A percentile compares a stretch with the other conserved stretches of the same genome.
These are phyloP conservation scores for Tromatobia lineatoria DNA, from an alignment of 2,888 invertebrate species.

Conservation along the genomic window DNA sequence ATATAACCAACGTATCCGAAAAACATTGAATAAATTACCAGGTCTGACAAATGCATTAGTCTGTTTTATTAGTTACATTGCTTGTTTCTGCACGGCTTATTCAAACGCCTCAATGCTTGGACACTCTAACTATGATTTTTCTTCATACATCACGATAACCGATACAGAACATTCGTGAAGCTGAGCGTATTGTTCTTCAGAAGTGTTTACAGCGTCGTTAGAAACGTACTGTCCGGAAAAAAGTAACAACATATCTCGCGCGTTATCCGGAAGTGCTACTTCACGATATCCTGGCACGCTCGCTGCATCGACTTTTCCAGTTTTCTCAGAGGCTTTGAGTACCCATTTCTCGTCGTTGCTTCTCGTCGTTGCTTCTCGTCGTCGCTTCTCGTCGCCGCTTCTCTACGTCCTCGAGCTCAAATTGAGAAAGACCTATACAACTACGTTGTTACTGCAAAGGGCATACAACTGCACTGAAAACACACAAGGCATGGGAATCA, in stretches of 20 bases:
- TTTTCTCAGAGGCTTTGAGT: slow-evolving; percentile 22
- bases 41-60: not conserved
- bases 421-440: not conserved
- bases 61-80: not conserved
- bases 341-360: not conserved
- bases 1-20: no score
- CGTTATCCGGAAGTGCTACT: slow-evolving; percentile 29
- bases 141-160: slow-evolving; percentile 11
- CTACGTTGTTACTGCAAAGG: not conserved
- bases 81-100: not conserved
- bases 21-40: not conserved
- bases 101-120: not conserved
- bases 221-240: slow-evolving; percentile 17
- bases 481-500: not conserved
- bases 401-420: not conserved
- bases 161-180: not conserved
- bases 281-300: slow-evolving; percentile 27
- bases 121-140: slow-evolving; percentile 2
- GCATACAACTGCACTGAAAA: not conserved
- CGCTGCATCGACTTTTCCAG: slow-evolving; percentile 30
- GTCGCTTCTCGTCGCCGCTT: not conserved
- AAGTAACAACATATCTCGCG: slow-evolving; percentile 27
- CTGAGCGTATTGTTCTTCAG: not conserved
- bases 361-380: not conserved
- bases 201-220: slow-evolving; percentile 39